Base-by-base conservation (phyloP, 2,888 invertebrate genomes). In the Drepana falcataria region DNA sequence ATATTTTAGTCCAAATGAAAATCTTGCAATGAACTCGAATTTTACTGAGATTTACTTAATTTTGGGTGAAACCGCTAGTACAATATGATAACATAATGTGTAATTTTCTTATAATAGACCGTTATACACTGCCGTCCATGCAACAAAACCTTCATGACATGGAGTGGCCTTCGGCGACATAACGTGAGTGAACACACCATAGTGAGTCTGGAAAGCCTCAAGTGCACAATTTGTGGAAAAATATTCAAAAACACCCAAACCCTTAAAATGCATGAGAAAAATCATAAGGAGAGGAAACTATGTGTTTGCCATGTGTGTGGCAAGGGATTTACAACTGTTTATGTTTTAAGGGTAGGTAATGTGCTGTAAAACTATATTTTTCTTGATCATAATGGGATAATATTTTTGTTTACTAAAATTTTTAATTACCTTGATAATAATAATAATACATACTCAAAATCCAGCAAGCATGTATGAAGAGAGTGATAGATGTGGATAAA, bases 251-350 rank as follows among this genome's bases (percentile, higher is more conserved):
- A 73, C 56, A 63, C 64, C 2, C 81, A 84, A 48, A 83, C 87
- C 0, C 62, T 91, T 52, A 73, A 73, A 37, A 75, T 77, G 59
- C 91, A 91, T 56, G 61, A 75, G 51, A 78, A 80, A 52, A 67
- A 69, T 9, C 91, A 91, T 53, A 71, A 65, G 0, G 73, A 80
- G 21, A 71, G 78, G 35, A 77, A 67, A 41, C 51, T 75, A 7
- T 74, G 68, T 52, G 79, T 91, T 34, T 91, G 91, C 55, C 83
- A 91, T 61, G 66, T 87, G 0, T 91, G 91, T 48, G 91, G 91
- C 0, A 85, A 81, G 59, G 79, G 73, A n/a, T 83, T 77, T 51
- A 77, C 79, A 4, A 76, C 79, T 1, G 69, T 74, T 48, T 71
- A 75, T 57, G 74, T 72, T 53, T 75, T 89, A 35, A 81, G 77